Base-by-base conservation (phyloP, 2,797 vertebrate species). In the Premnoplex brunnescens region DNA sequence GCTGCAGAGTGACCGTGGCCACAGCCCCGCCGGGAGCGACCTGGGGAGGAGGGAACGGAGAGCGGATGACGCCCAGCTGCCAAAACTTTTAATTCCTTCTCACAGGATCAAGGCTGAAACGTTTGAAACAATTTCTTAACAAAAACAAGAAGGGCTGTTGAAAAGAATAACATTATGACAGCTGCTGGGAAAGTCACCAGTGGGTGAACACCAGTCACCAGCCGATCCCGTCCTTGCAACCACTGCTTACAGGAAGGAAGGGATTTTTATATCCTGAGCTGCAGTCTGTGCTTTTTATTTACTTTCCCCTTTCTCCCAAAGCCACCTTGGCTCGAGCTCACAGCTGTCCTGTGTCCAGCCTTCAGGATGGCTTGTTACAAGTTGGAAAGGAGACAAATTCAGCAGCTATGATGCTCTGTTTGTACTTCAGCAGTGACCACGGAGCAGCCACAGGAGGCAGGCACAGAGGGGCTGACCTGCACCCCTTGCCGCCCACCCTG, bases 141-240 rank as follows among this genome's bases (percentile, higher is more conserved):
- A 75, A 95, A 94, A 96, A 89, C 92, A 97, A 81, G 85, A 92
- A 85, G 92, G 94, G 74, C 63, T 72, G 94, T 52, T 88, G 95
- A 94, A 95, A 91, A 96, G 95, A 97, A 96, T 77, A 95, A 97
- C 97, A 91, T 96, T 95, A 92, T 97, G 97, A 97, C 96, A 97
- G 96, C 96, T 96, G 94, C 88, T 81, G 88, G 77, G 81, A 87
- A 85, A 94, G 90, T 26, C 93, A 91, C 85, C 83, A 87, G 91
- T 85, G 84, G 83, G 88, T 86, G 91, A 95, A 48, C 83, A 77
- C 46, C 16, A n/a, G 75, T 78, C 72, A 5, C 88, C 9, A 20
- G 28, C 15, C 4, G 2, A 66, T 81, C 85, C 86, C 1, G 0
- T 85, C 77, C 68, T 80, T 39, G 72, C 13, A 1, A 1, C 67